A percentile compares a stretch with the other conserved stretches of the same genome.
These are phyloP conservation scores for Pteronotus mesoamericanus DNA, from an alignment of 2,797 vertebrate species.

Conservation along the genomic window DNA sequence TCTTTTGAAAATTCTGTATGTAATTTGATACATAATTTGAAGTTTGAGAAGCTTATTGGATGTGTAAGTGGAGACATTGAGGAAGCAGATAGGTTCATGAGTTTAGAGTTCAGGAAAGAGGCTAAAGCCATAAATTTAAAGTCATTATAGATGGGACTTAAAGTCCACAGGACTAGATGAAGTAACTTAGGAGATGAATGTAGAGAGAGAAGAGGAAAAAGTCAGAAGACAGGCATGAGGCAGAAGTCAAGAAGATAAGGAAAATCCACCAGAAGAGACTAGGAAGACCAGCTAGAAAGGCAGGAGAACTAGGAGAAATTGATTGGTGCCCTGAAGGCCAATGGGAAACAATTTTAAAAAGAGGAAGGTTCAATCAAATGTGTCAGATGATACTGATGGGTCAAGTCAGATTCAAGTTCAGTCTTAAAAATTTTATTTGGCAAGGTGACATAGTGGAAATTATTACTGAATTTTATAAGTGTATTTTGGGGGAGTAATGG, in stretches of 20 bases:
- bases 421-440: background rate
- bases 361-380: background rate
- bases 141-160: background rate
- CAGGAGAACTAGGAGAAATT: background rate
- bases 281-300: background rate
- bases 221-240: background rate
- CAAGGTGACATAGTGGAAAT: background rate
- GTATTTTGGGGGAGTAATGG: background rate
- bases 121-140: background rate
- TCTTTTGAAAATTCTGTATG: background rate
- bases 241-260: background rate
- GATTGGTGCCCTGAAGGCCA: background rate
- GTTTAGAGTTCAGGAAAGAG: background rate
- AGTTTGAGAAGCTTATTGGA: background rate
- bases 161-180: background rate
- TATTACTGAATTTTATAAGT: background rate
- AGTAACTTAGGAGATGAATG: background rate
- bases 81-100: background rate
- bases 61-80: background rate
- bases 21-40: background rate
- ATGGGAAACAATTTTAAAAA: background rate
- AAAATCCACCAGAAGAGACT: background rate
- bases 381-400: background rate
- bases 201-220: background rate
- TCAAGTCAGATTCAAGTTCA: background rate